Evolutionary conservation across 2,113 vertebrate genomes (phyloP).

Genomic region (Meriones unguiculatus): DNA sequence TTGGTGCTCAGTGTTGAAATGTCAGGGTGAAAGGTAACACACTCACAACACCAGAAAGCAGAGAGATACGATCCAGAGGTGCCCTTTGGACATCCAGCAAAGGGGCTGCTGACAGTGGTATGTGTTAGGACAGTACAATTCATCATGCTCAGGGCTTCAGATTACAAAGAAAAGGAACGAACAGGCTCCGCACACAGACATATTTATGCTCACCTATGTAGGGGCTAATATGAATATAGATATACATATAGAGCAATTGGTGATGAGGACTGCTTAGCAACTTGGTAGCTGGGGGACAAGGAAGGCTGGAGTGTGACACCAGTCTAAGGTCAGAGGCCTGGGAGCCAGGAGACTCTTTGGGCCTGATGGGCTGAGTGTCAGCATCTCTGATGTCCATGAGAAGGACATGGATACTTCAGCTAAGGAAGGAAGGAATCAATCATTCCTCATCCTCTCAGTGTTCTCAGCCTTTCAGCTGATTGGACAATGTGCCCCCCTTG

Average conservation of each 20-base stretch:
- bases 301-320: not conserved
- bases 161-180: not conserved
- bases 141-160: not conserved
- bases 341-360: not conserved
- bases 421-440: not conserved
- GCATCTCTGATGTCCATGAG: not conserved
- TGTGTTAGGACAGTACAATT: not conserved
- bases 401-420: not conserved
- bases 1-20: not conserved
- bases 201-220: too few relatives aligned
- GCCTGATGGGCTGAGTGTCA: not conserved
- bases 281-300: not conserved
- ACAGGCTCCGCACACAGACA: not conserved
- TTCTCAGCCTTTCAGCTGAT: not conserved
- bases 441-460: not conserved
- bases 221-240: not conserved
- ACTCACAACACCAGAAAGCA: not conserved
- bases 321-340: not conserved
- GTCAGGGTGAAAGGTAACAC: not conserved
- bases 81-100: not conserved
- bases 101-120: fast-evolving
- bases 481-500: not conserved
- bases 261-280: not conserved
- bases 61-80: not conserved
- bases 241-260: not conserved